phyloP scores from a whole-genome alignment of 2,797 vertebrate species.

The Okamejei kenojei region DNA sequence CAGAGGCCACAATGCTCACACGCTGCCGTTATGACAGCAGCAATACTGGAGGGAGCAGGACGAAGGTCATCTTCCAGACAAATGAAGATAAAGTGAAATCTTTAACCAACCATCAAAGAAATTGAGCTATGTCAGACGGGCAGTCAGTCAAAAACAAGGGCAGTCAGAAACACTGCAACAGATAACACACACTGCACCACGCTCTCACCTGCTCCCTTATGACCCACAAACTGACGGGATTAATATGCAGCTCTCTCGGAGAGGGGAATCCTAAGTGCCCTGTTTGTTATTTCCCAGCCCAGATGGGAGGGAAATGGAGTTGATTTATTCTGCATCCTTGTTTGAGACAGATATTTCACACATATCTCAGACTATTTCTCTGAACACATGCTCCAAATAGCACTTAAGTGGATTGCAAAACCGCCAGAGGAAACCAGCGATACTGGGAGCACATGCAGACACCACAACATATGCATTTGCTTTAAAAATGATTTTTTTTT shows the following conservation, averaged over 20 bases:
- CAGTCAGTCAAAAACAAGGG: slow-evolving; percentile 56
- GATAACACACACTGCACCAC: slow-evolving; percentile 45
- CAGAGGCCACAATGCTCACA: background rate
- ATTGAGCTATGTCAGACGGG: slow-evolving; percentile 50
- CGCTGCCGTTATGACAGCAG: slow-evolving; percentile 46
- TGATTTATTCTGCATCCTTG: slow-evolving; percentile 57
- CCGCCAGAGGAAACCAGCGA: slow-evolving; percentile 24
- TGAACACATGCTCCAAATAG: slow-evolving; percentile 36
- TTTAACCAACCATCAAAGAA: slow-evolving; percentile 59
- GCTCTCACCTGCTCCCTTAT: slow-evolving; percentile 58
- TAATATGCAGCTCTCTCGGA: slow-evolving; percentile 56
- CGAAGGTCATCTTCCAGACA: slow-evolving; percentile 51
- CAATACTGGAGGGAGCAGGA: slow-evolving; percentile 51
- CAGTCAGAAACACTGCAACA: slow-evolving; percentile 51
- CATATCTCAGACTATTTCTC: slow-evolving; percentile 36
- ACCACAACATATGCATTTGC: background rate
- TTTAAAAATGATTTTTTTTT: slow-evolving; percentile 10
- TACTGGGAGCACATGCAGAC: background rate
- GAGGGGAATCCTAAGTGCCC: slow-evolving; percentile 53
- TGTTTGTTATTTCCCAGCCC: slow-evolving; percentile 50
- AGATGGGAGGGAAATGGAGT: slow-evolving; percentile 44
- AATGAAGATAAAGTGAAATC: slow-evolving; percentile 64
- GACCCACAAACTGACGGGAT: slow-evolving; percentile 48
- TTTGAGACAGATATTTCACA: slow-evolving; percentile 46
- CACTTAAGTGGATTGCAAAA: slow-evolving; percentile 30